These are phyloP conservation scores for Andrena minutula DNA, from an alignment of 2,888 invertebrate species.

Conservation along the genomic window DNA sequence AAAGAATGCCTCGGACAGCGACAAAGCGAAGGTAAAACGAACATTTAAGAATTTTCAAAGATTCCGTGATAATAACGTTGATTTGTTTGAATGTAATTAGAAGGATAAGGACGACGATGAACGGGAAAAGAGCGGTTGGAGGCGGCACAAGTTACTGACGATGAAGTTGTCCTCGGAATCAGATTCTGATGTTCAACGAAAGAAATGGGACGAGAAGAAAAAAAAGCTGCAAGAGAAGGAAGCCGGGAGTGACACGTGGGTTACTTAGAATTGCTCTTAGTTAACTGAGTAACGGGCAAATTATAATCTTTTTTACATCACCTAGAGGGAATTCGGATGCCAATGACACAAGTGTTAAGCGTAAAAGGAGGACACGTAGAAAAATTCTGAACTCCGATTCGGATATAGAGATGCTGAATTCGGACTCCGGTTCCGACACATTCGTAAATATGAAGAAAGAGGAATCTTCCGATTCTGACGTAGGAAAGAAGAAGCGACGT, in stretches of 20 bases:
- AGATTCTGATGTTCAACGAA: slow-evolving; percentile 77
- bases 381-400: slow-evolving; percentile 78
- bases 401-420: slow-evolving; percentile 64
- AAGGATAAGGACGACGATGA: slow-evolving; percentile 33
- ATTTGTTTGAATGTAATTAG: slow-evolving; percentile 32
- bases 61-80: neutral
- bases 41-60: neutral
- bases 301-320: neutral
- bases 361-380: slow-evolving; percentile 63
- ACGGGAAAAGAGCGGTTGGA: slow-evolving; percentile 72
- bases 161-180: slow-evolving; percentile 75
- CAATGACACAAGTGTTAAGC: slow-evolving; percentile 3
- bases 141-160: slow-evolving; percentile 75
- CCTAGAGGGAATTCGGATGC: slow-evolving; percentile 33
- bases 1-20: slow-evolving; percentile 23
- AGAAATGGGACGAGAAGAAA: slow-evolving; percentile 67
- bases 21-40: slow-evolving; percentile 33
- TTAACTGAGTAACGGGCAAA: slow-evolving; percentile 17
- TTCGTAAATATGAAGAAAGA: slow-evolving; percentile 30
- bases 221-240: slow-evolving; percentile 35
- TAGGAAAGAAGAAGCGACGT: slow-evolving; percentile 63
- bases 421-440: slow-evolving; percentile 65
- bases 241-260: slow-evolving; percentile 19
- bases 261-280: slow-evolving; percentile 16
- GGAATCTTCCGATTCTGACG: slow-evolving; percentile 37